Evolutionary conservation across 1,140 invertebrate species (phyloP).

Genomic region (Drosophila repletoides): DNA sequence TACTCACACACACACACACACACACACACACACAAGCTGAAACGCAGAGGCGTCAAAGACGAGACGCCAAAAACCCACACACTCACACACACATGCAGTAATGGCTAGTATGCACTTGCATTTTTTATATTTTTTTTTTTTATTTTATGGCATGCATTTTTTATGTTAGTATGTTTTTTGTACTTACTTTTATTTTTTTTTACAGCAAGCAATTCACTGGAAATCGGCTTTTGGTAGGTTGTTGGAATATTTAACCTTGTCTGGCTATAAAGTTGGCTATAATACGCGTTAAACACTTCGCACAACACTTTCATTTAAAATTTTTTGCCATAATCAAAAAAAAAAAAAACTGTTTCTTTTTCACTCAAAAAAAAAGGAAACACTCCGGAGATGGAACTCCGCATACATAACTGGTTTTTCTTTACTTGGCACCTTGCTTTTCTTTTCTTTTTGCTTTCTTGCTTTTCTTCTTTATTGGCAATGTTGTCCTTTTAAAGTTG

Average conservation of each 20-base stretch:
- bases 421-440: constrained; percentile 34
- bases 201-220: constrained; percentile 42
- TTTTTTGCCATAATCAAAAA: constrained; percentile 48
- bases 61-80: constrained; percentile 60
- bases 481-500: neutral
- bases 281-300: constrained; percentile 41
- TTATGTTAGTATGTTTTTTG: constrained; percentile 42
- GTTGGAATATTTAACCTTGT: constrained; percentile 34
- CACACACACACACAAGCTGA: constrained; percentile 24
- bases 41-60: constrained; percentile 37
- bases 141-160: constrained; percentile 33
- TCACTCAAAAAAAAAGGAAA: constrained; percentile 56
- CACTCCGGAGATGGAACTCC: constrained; percentile 47
- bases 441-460: constrained; percentile 10
- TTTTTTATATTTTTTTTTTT: constrained; percentile 41
- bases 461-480: neutral
- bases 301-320: constrained; percentile 71
- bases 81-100: constrained; percentile 14
- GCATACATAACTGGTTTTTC: constrained; percentile 66
- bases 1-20: constrained; percentile 25
- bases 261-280: constrained; percentile 25
- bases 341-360: constrained; percentile 38
- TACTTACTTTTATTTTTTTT: constrained; percentile 59
- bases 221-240: constrained; percentile 46
- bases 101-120: constrained; percentile 25